Percentiles rank a stretch among this genome's conserved stretches.
Evolutionary conservation across 64 coral and sea anemone genomes (phyloP).

Genomic region (Montipora efflorescens): DNA sequence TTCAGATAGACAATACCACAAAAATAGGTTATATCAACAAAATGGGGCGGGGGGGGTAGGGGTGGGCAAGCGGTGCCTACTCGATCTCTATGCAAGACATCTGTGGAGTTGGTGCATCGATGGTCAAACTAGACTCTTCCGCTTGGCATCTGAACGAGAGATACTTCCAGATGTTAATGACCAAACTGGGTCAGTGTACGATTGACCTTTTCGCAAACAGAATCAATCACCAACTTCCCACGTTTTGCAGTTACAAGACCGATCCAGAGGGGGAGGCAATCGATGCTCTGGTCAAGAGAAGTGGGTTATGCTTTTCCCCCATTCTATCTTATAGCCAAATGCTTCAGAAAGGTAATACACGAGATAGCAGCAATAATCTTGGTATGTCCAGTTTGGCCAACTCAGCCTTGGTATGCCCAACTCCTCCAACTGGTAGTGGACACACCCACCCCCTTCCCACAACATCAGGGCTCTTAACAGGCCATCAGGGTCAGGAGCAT

Average conservation of each 20-base stretch:
- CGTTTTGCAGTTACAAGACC: slow-evolving; percentile 42
- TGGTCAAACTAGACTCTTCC: background rate
- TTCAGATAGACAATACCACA: slow-evolving; percentile 44
- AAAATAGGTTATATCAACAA: slow-evolving; percentile 40
- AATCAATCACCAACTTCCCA: slow-evolving; percentile 36
- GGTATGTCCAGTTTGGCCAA: slow-evolving; percentile 43
- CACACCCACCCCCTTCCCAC: slow-evolving; percentile 15
- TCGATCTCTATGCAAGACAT: background rate
- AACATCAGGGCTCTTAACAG: slow-evolving; percentile 17
- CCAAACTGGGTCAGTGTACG: slow-evolving; percentile 10
- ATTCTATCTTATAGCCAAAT: slow-evolving; percentile 35
- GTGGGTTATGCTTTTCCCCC: slow-evolving; percentile 55
- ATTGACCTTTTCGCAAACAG: slow-evolving; percentile 50
- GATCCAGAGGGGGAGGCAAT: slow-evolving; percentile 44
- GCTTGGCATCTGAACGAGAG: slow-evolving; percentile 24
- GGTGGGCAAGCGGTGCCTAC: background rate
- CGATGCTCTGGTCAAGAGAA: slow-evolving; percentile 49
- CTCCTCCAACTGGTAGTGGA: slow-evolving; percentile 7
- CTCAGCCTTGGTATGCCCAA: slow-evolving; percentile 49
- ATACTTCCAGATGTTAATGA: background rate
- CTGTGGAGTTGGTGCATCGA: background rate
- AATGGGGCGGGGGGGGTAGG: slow-evolving; percentile 8
- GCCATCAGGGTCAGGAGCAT: slow-evolving; percentile 14
- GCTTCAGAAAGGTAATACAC: slow-evolving; percentile 15
- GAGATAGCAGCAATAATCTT: slow-evolving; percentile 13